Conservation (phyloP, 2,888 invertebrate species). For the Cryptus viduatorius region DNA sequence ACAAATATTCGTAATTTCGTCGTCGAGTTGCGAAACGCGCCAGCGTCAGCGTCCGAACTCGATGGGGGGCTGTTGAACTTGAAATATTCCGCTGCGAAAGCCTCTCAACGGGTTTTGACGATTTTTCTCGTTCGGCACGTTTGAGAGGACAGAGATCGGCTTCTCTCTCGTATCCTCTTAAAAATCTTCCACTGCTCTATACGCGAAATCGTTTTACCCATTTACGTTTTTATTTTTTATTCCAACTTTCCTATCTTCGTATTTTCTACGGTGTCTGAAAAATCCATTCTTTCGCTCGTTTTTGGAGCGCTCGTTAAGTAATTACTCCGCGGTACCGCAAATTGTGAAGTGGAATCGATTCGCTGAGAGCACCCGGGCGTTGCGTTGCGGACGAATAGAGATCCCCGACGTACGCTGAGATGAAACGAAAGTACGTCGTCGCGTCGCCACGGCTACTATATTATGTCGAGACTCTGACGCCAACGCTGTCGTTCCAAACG, state of each 20-base stretch:
- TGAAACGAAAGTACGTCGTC: slow-evolving; percentile 58
- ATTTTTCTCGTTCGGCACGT: neutral
- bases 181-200: neutral
- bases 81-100: neutral
- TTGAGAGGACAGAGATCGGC: neutral
- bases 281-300: slow-evolving; percentile 37
- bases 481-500: slow-evolving; percentile 55
- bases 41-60: slow-evolving; percentile 7
- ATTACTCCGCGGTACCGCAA: slow-evolving; percentile 47
- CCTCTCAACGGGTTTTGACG: neutral
- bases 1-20: too few relatives aligned
- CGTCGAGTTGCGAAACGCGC: neutral
- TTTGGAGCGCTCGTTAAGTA: slow-evolving; percentile 55
- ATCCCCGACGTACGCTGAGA: slow-evolving; percentile 32
- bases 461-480: slow-evolving; percentile 45
- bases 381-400: slow-evolving; percentile 33
- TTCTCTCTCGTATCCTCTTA: slow-evolving; percentile 14
- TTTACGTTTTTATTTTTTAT: slow-evolving; percentile 1
- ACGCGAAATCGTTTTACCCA: neutral
- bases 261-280: slow-evolving; percentile 30
- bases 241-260: neutral
- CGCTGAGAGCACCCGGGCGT: slow-evolving; percentile 8
- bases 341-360: slow-evolving; percentile 57
- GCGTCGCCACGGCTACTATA: slow-evolving; percentile 58
- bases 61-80: slow-evolving; percentile 27